Base-by-base conservation (phyloP, 2,888 invertebrate genomes). In the Nomada ferruginata region DNA sequence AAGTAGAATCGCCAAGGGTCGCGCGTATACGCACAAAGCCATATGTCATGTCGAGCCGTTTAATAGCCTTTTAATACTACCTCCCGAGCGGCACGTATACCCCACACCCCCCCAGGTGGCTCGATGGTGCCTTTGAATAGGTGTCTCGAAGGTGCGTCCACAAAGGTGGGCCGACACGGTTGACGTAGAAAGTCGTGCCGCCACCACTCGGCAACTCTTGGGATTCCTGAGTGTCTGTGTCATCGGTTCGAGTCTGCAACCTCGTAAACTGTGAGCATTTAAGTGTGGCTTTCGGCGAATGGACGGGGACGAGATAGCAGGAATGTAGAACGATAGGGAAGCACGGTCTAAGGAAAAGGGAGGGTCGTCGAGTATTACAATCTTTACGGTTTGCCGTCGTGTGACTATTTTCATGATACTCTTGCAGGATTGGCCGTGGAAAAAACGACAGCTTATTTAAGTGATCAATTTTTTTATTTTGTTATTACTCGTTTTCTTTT, bases 11-110 rank as follows among this genome's bases (percentile, higher is more conserved):
- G 85, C 79, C 71, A 65, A 66, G 86, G 82, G 76, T 85, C 79
- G 84, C 79, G 84, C 80, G 79, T 79, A 82, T 81, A 87, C 83
- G 84, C 80, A 79, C 89, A 89, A 88, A 88, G 91, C 86, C 89
- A 87, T 89, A 89, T 86, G 90, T 91, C 91, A 91, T 90, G 90
- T 90, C 91, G 86, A 74, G 82, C 84, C 87, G 84, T 90, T 91
- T 91, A 91, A 91, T 91, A 89, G 91, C 84, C 91, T 90, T 91
- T 91, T 91, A 91, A 91, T 91, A 91, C 88, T 82, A 88, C 84
- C 90, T 91, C 88, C 82, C 87, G 90, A 89, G 83, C 76, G 68
- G 82, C 76, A 80, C 84, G 75, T 75, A 82, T 80, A 66, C 82
- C 88, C 71, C 79, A 77, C 36, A 0, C 29, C 79, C 81, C 88